Evolutionary conservation across 2,113 vertebrate genomes (phyloP), one percentile per base, ranked within the genome.

Genomic region (Brachypteracias leptosomus): DNA sequence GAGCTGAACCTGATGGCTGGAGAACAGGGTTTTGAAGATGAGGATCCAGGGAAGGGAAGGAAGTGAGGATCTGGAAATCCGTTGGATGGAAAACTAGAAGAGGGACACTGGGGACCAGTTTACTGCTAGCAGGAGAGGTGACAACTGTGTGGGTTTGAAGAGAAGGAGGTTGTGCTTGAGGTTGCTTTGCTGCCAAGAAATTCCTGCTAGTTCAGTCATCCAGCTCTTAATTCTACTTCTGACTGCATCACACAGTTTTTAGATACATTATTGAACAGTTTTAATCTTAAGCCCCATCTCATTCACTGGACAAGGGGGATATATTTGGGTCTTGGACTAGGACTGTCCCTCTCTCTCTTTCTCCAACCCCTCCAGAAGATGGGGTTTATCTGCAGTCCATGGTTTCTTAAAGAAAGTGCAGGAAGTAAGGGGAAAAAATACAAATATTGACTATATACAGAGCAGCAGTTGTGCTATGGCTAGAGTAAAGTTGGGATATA

Each of bases 291-390:
- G 11, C 10, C 16, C 44, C 21, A 46, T 44, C 25, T 67, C 33
- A 44, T 59, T 83, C 25, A 42, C 20, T 12, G 26, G 29, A 68
- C 19, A 76, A 51, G 20, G 35, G 44, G 8, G 21, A 16, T 26
- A 35, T 49, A 7, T 80, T 35, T 29, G 49, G 13, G 12, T 35
- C 92, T 89, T 77, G 33, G 33, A 54, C 52, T 86, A 68, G n/a
- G 8, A 16, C 14, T 70, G 12, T 47, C 1, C 28, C 2, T 20
- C 15, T 33, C 26, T 16, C 21, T 47, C 46, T n/a, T n/a, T 47
- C 22, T 5, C 16, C 5, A 3, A n/a, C 2, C 3, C 11, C 31
- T n/a, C 4, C 9, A 11, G 62, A 1, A 2, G 26, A 28, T 31
- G n/a, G 36, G 47, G 3, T 72, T 80, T 66, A 44, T 73, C 40